Percentiles rank a stretch among this genome's conserved stretches.
These are phyloP conservation scores for Augochlora pura DNA, from an alignment of 1,140 invertebrate species.

Conservation along the genomic window DNA sequence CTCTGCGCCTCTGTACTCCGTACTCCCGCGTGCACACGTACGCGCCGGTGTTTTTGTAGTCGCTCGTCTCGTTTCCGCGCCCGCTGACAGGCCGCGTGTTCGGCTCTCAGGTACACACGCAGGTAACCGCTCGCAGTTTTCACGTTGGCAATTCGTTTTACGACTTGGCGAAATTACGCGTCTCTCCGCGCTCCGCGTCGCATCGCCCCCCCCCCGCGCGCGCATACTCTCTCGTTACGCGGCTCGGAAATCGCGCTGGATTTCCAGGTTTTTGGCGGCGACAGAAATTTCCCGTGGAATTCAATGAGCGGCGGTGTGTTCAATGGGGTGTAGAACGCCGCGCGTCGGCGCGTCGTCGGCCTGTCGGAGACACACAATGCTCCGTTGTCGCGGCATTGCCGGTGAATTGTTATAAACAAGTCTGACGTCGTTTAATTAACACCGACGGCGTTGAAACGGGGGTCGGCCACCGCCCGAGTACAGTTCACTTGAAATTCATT, in stretches of 20 bases:
- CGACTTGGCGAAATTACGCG: conserved; percentile 31
- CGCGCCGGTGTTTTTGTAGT: too few species aligned
- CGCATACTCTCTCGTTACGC: conserved; percentile 34
- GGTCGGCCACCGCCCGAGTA: too few species aligned
- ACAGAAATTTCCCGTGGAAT: conserved; percentile 44
- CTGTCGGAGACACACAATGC: too few species aligned
- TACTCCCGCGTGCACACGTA: not conserved
- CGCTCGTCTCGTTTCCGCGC: too few species aligned
- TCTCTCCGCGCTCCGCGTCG: not conserved
- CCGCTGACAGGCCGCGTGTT: not conserved
- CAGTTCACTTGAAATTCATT: too few species aligned
- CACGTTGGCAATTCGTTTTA: conserved; percentile 24
- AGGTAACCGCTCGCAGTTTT: not conserved
- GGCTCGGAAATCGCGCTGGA: conserved; percentile 31
- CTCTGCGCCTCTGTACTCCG: too few species aligned
- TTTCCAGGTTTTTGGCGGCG: conserved; percentile 32
- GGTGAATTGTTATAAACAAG: not conserved
- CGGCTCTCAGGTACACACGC: not conserved
- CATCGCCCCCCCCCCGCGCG: too few species aligned
- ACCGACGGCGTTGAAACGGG: too few species aligned
- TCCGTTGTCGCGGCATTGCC: too few species aligned
- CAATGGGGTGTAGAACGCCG: too few species aligned
- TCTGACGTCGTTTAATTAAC: not conserved
- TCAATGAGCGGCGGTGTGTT: conserved; percentile 30
- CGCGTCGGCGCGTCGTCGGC: too few species aligned